A percentile compares a stretch with the other conserved stretches of the same genome.
These are phyloP conservation scores for Chlamydotis undulata DNA, from an alignment of 2,113 vertebrate species.

Conservation along the genomic window DNA sequence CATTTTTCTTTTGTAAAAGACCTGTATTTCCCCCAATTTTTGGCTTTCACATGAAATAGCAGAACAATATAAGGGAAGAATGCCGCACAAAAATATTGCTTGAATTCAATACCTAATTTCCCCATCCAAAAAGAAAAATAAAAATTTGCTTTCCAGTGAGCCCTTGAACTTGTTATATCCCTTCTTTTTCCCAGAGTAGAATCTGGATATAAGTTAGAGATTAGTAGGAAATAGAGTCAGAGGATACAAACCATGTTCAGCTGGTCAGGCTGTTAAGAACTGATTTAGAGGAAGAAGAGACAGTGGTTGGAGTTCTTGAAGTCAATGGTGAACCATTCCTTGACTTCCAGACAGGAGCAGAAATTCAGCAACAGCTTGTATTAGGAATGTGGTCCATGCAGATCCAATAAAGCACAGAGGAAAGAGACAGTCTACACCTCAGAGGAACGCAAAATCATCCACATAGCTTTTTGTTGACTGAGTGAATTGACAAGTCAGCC, in stretches of 20 bases:
- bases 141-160: neutral
- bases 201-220: neutral
- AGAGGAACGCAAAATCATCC: slow-evolving; percentile 22
- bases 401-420: neutral
- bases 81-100: neutral
- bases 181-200: neutral
- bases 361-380: neutral
- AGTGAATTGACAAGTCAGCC: neutral
- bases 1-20: neutral
- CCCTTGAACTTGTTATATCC: neutral
- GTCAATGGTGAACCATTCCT: neutral
- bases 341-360: neutral
- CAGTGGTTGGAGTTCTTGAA: neutral
- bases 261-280: neutral
- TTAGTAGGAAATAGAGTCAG: neutral
- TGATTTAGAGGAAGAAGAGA: neutral
- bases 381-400: neutral
- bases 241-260: neutral
- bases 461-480: slow-evolving; percentile 4
- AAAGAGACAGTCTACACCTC: neutral
- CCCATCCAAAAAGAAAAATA: neutral
- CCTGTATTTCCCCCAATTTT: neutral
- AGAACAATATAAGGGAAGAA: neutral
- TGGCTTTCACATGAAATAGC: neutral
- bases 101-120: neutral